Percentiles rank a stretch among this genome's conserved stretches.
Evolutionary conservation across 2,113 vertebrate species (phyloP).

Genomic region (Limanda limanda): DNA sequence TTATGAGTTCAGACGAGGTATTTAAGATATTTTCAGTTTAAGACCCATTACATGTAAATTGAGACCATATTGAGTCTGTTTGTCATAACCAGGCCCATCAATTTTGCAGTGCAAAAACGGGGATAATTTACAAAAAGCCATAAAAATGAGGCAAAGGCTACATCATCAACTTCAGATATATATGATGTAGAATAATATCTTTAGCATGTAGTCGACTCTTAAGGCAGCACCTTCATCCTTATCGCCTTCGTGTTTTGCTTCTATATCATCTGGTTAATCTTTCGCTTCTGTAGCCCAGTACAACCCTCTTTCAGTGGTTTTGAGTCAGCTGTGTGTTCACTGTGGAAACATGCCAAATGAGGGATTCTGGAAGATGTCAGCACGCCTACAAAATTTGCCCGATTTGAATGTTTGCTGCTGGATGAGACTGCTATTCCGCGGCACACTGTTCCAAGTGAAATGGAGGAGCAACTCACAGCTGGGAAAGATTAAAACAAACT

Average conservation of each 20-base stretch:
- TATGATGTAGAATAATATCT: background rate
- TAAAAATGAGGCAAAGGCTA: background rate
- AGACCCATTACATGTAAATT: slow-evolving; percentile 11
- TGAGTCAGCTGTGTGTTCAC: background rate
- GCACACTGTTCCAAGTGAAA: background rate
- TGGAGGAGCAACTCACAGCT: slow-evolving; percentile 4
- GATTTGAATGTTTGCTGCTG: slow-evolving; percentile 6
- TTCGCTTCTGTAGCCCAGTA: background rate
- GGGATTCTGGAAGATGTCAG: background rate
- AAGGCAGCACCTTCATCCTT: background rate
- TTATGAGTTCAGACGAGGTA: slow-evolving; percentile 14
- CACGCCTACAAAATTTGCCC: background rate
- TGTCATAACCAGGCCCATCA: background rate
- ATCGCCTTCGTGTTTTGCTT: background rate
- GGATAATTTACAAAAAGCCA: background rate
- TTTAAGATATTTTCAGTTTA: slow-evolving; percentile 19
- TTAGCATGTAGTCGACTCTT: background rate
- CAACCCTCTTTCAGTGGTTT: background rate
- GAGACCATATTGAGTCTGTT: background rate
- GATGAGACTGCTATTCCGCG: background rate
- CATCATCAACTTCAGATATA: background rate
- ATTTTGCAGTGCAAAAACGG: background rate
- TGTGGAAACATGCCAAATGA: background rate
- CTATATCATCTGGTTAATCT: background rate
- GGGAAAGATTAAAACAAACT: slow-evolving; percentile 3